Evolutionary conservation across 2,797 vertebrate genomes (phyloP).

Genomic region (Serranus cabrilla): DNA sequence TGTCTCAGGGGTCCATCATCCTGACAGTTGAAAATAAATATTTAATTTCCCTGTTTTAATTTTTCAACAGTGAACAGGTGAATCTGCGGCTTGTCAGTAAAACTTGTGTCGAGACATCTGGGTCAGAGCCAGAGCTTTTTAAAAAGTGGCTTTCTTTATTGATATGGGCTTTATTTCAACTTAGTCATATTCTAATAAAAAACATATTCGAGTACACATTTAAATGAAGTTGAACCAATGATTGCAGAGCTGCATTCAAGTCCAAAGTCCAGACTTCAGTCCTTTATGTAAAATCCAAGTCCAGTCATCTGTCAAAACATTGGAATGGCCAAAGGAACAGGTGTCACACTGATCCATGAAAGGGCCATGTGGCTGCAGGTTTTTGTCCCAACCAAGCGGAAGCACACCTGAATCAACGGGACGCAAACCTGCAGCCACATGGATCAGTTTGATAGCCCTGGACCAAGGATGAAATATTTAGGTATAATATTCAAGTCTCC

Average conservation of each 20-base stretch:
- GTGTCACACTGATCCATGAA: too few species aligned
- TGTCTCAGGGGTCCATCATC: slow-evolving; percentile 17
- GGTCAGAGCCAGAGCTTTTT: neutral
- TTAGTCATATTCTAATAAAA: too few species aligned
- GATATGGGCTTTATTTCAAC: neutral
- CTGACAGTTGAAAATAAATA: slow-evolving; percentile 1
- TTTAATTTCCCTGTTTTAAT: slow-evolving; percentile 2
- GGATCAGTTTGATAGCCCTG: too few species aligned
- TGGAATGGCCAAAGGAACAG: too few species aligned
- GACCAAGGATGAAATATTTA: too few species aligned
- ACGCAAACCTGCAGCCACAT: too few species aligned
- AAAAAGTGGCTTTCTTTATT: neutral
- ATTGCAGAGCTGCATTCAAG: neutral
- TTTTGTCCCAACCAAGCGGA: too few species aligned
- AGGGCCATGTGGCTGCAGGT: too few species aligned
- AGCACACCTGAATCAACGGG: too few species aligned
- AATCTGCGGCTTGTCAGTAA: neutral
- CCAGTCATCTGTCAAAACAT: too few species aligned
- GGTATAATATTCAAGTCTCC: too few species aligned
- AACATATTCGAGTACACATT: too few species aligned
- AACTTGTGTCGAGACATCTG: neutral
- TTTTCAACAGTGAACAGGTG: neutral
- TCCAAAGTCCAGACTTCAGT: neutral
- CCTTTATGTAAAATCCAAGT: neutral
- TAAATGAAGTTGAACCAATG: neutral